phyloP scores from a whole-genome alignment of 2,888 invertebrate genomes.

The Stenodema calcarata region DNA sequence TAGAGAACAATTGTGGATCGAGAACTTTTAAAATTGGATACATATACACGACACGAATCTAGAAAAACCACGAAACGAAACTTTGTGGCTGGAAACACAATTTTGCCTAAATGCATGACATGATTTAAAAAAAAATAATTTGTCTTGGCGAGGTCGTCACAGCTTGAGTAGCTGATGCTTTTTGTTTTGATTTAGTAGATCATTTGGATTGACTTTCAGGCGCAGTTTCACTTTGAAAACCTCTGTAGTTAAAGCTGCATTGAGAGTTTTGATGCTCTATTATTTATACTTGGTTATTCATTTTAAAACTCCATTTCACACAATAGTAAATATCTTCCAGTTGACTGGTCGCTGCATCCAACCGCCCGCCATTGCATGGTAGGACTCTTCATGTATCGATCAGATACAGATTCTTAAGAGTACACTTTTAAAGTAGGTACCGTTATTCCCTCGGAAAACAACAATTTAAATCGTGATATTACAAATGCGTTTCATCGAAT shows the following conservation, averaged over 20 bases:
- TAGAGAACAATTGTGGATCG: not conserved
- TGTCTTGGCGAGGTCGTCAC: not conserved
- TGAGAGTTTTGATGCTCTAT: not conserved
- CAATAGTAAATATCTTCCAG: not conserved
- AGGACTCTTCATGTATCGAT: not conserved
- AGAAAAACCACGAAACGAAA: not conserved
- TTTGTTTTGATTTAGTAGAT: not conserved
- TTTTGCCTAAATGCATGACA: conserved; percentile 18
- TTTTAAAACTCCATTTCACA: too few relatives aligned
- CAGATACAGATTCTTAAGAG: not conserved
- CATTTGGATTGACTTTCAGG: not conserved
- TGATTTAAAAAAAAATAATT: not conserved
- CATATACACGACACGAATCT: not conserved
- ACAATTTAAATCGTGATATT: not conserved
- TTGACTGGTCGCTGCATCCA: not conserved
- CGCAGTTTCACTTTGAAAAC: not conserved
- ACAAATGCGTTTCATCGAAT: not conserved
- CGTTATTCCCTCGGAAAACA: not conserved
- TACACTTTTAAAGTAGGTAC: not conserved
- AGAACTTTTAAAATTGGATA: not conserved
- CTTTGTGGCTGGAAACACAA: conserved; percentile 15
- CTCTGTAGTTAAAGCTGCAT: not conserved
- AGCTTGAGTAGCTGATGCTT: conserved; percentile 24
- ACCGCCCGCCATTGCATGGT: not conserved
- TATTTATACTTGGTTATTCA: not conserved